Evolutionary conservation across 30 jellyfish, hydroid and myxozoan species (phyloP), one percentile per base, ranked within the genome.

Genomic region (Turritopsis dohrnii): DNA sequence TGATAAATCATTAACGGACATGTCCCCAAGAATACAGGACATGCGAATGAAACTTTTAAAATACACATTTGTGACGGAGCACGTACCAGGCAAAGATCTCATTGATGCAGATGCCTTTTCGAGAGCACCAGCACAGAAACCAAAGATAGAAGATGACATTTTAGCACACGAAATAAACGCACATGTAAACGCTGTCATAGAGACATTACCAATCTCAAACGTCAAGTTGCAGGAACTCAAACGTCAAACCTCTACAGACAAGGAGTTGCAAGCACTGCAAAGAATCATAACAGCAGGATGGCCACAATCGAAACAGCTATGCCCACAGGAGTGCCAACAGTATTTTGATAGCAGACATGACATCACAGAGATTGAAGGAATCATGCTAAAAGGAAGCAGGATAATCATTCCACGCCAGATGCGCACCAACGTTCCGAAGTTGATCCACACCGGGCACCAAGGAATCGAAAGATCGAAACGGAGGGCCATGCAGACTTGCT

Each of bases 1-100:
- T 5, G 20, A 65, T 22, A 31, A 79, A 30, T 16, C n/a, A 23
- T 73, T 81, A 30, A 19, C 17, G 23, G 82, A 53, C 31, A 80
- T 80, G 81, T 23, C 85, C 25, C 85, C 85, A 16, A 3, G 75
- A 16, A 77, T 77, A 16, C 85, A 77, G 29, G 21, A 13, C 23
- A 16, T 77, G 76, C 25, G 85, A 30, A 24, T 77, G 75, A 77
- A 7, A 23, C 29, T 77, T 19, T 13, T 29, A 20, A 13, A 52
- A 54, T 77, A 27, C 23, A 13, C 52, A 22, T 77, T 77, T 52
- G 21, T 54, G 1, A 72, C 85, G 60, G 9, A 41, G 60, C 60
- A 41, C 60, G 60, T 41, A 5, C 5, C 9, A 41, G 60, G 60
- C 5, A 41, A 41, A 13, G 9, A 41, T 5, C 13, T 3, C 5